Base-by-base conservation (phyloP, 2,113 vertebrate genomes). In the Equus quagga region DNA sequence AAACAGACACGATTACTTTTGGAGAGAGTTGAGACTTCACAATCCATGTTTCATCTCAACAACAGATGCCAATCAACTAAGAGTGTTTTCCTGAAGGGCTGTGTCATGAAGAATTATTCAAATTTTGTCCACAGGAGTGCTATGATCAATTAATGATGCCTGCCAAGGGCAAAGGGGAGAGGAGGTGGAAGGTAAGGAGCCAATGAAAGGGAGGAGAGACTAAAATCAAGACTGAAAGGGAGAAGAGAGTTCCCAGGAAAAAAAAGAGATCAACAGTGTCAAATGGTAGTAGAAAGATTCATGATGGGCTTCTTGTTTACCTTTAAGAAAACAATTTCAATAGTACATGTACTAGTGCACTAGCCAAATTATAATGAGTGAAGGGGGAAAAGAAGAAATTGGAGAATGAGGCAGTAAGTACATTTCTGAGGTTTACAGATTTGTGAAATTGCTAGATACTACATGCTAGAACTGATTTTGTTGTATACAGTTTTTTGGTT, bases 21-120 rank as follows among this genome's bases (percentile, higher is more conserved):
- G 72, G 64, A 86, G 19, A 76, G 41, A 90, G 80, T 92, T 75
- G 73, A 72, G 36, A 69, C 54, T 96, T 79, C 13, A 72, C 44
- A 93, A 89, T 21, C 26, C 5, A 41, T 12, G 51, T 70, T 89
- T 84, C 33, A 78, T 44, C 31, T 84, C 24, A 91, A 62, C 19
- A 24, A 91, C 87, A 82, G 78, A 91, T 31, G 36, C 28, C 17
- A 24, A 12, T 64, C 44, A 72, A 72, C 54, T 67, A 44, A 65
- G 41, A 56, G 31, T 79, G 36, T 88, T 89, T 84, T 88, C 23
- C 49, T 60, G 26, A 78, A 36, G 14, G n/a, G 33, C 75, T 94
- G 41, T 78, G 33, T 75, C 64, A 26, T 81, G 83, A 83, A 92
- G 49, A 91, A 91, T 90, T 54, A 70, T 62, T 93, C 64, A 96